Base-by-base conservation (phyloP, 2,888 invertebrate species). In the Gnatocerus cornutus region DNA sequence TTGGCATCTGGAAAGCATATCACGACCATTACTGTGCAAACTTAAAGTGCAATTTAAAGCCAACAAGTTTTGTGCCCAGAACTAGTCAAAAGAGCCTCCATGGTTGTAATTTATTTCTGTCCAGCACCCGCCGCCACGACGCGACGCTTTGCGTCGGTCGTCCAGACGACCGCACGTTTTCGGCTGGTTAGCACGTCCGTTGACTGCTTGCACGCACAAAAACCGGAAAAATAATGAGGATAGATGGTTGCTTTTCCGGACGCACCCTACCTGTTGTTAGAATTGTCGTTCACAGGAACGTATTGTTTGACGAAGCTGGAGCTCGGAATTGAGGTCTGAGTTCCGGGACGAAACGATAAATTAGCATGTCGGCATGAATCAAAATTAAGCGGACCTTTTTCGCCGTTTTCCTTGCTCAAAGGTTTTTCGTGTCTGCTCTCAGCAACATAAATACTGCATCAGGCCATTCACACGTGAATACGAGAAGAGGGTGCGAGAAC, bases 311-410 rank as follows among this genome's bases (percentile, higher is more conserved):
- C 45, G 46, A 14, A 21, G 52, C 43, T 43, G 29, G 41, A 41
- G 41, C 1, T n/a, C 33, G 56, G 29, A 56, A 12, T 59, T 12
- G 43, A 29, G 53, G 41, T 53, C 46, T 45, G 29, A 16, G 33
- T 30, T 64, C 55, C 64, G 16, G 64, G 53, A 45, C 46, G 56
- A 8, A 46, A 43, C 56, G 58, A 68, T 68, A 58, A 68, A 68
- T 68, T 63, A 63, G 41, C 50, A 68, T 68, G 68, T 68, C 68
- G 46, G 69, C 72, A 72, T 74, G 72, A 71, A 72, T 74, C 74
- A 74, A 74, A 74, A 74, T 74, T 74, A 74, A 71, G 64, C 71
- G 67, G 63, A 62, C 66, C 71, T 68, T 69, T 68, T 72, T 68
- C 69, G 63, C 53, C 68, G 66, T 71, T 70, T 71, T 66, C 71